Evolutionary conservation across 2,888 invertebrate genomes (phyloP).

Genomic region (Tuta absoluta): DNA sequence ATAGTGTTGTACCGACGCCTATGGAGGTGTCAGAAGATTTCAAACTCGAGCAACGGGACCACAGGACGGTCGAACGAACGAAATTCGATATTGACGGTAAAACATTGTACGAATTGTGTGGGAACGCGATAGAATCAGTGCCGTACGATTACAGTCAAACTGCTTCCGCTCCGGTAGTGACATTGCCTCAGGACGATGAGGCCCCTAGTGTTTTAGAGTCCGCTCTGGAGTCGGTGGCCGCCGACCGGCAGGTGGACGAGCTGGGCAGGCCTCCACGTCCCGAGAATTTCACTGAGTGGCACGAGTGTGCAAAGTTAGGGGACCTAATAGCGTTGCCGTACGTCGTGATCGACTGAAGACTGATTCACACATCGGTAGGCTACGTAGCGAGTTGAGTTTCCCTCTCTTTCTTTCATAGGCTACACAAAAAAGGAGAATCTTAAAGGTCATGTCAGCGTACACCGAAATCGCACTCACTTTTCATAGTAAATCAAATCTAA

Average conservation of each 20-base stretch:
- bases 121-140: constrained; percentile 42
- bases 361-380: too few relatives aligned
- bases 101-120: constrained; percentile 51
- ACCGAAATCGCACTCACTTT: too few relatives aligned
- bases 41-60: constrained; percentile 51
- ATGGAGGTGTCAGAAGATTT: constrained; percentile 38
- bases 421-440: too few relatives aligned
- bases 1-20: constrained; percentile 26
- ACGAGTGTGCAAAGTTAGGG: constrained; percentile 91
- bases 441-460: too few relatives aligned
- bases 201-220: constrained; percentile 38
- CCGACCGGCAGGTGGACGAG: constrained; percentile 41
- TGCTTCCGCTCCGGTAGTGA: constrained; percentile 52
- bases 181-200: constrained; percentile 40
- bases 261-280: constrained; percentile 56
- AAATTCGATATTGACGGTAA: constrained; percentile 59
- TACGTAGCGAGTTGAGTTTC: too few relatives aligned
- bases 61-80: constrained; percentile 72
- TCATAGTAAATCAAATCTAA: too few relatives aligned
- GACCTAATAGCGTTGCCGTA: constrained; percentile 97
- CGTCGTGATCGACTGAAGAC: constrained; percentile 93
- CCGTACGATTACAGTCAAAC: constrained; percentile 56
- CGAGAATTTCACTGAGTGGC: constrained; percentile 92
- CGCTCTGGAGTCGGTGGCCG: constrained; percentile 33
- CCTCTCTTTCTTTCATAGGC: too few relatives aligned